These are phyloP conservation scores for Alauda arvensis DNA, from an alignment of 2,797 vertebrate species.

Conservation along the genomic window DNA sequence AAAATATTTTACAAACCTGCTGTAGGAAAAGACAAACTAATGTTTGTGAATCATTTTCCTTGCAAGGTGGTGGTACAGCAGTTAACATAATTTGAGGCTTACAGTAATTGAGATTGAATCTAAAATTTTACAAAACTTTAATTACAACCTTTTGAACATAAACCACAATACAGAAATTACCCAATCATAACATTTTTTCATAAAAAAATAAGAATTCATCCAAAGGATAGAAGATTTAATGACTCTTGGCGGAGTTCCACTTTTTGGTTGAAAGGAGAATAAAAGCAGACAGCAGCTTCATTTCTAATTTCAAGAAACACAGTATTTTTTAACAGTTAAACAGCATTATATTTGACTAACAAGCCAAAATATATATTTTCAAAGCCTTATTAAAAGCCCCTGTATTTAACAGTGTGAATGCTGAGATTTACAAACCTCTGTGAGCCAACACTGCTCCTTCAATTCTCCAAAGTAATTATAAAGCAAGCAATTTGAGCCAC, in stretches of 20 bases:
- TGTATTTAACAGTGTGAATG: conserved; percentile 42
- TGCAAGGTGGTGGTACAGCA: conserved; percentile 25
- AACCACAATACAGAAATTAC: conserved; percentile 55
- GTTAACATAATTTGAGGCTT: conserved; percentile 31
- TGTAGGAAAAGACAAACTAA: not conserved
- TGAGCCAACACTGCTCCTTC: conserved; percentile 10
- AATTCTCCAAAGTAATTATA: conserved; percentile 5
- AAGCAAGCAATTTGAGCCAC: conserved; percentile 5
- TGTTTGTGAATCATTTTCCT: not conserved
- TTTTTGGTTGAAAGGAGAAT: conserved; percentile 55
- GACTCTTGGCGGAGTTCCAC: conserved; percentile 65
- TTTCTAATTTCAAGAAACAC: conserved; percentile 58
- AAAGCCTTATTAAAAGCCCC: conserved; percentile 32
- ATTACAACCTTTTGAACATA: conserved; percentile 53
- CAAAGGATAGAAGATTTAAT: conserved; percentile 64
- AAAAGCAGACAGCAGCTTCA: conserved; percentile 60
- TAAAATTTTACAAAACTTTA: conserved; percentile 54
- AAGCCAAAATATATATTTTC: conserved; percentile 57
- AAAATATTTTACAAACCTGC: not conserved
- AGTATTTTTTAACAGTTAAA: conserved; percentile 59
- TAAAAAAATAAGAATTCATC: conserved; percentile 62
- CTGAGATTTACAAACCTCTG: conserved; percentile 1
- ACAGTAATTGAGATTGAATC: conserved; percentile 32
- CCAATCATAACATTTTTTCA: conserved; percentile 62
- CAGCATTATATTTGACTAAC: conserved; percentile 51